A percentile compares a stretch with the other conserved stretches of the same genome.
phyloP scores from a whole-genome alignment of 2,113 vertebrate genomes.

The Odontesthes bonariensis region DNA sequence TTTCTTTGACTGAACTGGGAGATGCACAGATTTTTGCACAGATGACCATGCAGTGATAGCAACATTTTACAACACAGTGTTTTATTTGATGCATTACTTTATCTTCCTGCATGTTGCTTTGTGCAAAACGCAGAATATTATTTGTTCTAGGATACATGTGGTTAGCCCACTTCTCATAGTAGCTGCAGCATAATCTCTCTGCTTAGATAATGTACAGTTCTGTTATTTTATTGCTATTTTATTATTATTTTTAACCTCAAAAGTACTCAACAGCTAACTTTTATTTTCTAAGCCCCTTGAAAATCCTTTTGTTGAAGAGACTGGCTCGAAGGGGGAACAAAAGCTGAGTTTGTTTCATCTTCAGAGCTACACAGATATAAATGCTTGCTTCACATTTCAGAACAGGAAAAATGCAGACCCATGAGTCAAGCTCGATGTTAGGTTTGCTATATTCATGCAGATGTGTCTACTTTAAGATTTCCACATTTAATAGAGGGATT shows the following conservation, averaged over 20 bases:
- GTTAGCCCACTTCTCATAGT: slow-evolving; percentile 12
- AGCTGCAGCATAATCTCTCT: slow-evolving; percentile 4
- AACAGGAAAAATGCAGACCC: not conserved
- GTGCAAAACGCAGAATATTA: slow-evolving; percentile 28
- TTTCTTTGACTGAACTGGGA: slow-evolving; percentile 51
- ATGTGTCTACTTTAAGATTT: not conserved
- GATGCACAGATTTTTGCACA: slow-evolving; percentile 42
- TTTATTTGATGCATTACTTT: slow-evolving; percentile 43
- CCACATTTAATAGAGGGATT: not conserved
- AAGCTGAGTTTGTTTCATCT: not conserved
- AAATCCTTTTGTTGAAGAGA: not conserved
- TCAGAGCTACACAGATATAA: no score
- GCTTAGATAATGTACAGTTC: not conserved
- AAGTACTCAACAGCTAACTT: not conserved
- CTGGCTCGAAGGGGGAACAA: not conserved
- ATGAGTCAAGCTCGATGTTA: not conserved
- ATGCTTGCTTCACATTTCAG: not conserved
- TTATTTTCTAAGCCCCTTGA: not conserved
- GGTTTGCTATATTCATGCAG: not conserved
- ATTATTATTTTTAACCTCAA: not conserved
- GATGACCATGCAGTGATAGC: slow-evolving; percentile 33
- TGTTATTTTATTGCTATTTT: not conserved
- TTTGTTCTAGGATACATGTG: slow-evolving; percentile 31
- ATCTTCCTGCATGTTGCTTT: slow-evolving; percentile 52
- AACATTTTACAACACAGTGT: slow-evolving; percentile 32